Conservation (phyloP, 2,113 vertebrate genomes). For the Nansenia antarctica region DNA sequence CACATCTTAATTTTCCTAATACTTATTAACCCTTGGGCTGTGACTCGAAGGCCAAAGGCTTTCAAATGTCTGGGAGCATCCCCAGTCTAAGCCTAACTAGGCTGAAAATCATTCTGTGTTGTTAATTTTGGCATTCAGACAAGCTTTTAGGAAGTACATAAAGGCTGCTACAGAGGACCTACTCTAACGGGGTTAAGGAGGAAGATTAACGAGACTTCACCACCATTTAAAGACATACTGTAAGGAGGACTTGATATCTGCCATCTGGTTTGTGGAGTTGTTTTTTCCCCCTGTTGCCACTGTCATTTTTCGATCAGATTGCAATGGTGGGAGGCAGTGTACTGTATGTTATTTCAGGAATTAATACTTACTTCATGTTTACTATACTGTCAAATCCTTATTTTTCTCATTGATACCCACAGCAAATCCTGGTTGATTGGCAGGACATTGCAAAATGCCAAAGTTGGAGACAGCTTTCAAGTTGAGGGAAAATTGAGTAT, state of each 20-base stretch:
- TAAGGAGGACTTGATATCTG: constrained; percentile 20
- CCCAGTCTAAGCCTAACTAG: background rate
- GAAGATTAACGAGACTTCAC: constrained; percentile 7
- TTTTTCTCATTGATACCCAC: constrained; percentile 64
- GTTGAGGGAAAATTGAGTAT: constrained; percentile 69
- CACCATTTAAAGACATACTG: background rate
- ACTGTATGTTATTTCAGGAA: constrained; percentile 57
- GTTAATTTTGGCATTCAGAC: constrained; percentile 20
- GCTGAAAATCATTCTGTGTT: constrained; percentile 1
- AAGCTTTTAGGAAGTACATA: background rate
- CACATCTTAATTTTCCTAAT: constrained; percentile 49
- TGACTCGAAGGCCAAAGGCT: constrained; percentile 11
- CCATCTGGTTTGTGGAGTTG: constrained; percentile 5
- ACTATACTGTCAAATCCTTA: constrained; percentile 47
- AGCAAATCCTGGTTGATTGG: constrained; percentile 70
- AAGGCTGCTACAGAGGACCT: constrained; percentile 1
- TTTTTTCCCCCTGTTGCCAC: constrained; percentile 9
- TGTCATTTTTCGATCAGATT: constrained; percentile 37
- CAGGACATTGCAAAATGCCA: constrained; percentile 74
- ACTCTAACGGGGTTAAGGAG: background rate
- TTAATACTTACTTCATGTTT: constrained; percentile 52
- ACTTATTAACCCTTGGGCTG: constrained; percentile 44
- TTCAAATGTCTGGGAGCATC: background rate
- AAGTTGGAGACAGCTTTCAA: constrained; percentile 72
- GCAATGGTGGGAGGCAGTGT: constrained; percentile 26